Evolutionary conservation across 2,888 invertebrate species (phyloP), one percentile per base, ranked within the genome.

Genomic region (Luffia ferchaultella): DNA sequence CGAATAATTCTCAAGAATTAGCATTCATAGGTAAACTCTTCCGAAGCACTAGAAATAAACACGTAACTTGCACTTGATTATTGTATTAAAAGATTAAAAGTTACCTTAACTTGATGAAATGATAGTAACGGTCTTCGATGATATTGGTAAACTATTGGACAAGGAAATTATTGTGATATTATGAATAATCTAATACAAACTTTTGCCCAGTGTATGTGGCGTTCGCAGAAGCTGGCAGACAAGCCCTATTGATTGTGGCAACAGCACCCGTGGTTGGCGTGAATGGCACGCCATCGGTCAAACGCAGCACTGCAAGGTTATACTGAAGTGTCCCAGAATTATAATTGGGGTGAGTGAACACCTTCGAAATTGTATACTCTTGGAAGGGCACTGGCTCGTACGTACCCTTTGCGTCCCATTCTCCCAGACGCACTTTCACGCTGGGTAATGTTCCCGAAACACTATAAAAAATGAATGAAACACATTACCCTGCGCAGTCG

Each of bases 241-340:
- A 91, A 9, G 87, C 85, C 19, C 88, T 87, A 54, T 87, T 87
- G 16, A 91, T 85, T 0, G 88, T 88, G 1, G 80, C 67, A 1
- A 77, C 80, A 7, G 86, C 70, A 0, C 87, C 85, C n/a, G 54
- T 57, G 18, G 58, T 54, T 1, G 83, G 78, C 0, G 76, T 67
- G 7, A 89, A 63, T 0, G 86, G 84, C 16, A 90, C 87, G 0
- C 88, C 63, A 0, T 80, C 62, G 57, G 86, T 76, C n/a, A 97
- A 71, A 52, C 89, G 85, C 20, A 97, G 68, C 1, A 97, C 84
- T 1, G 95, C 95, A 40, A 97, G 85, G 66, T 96, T 93, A 64
- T 93, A 93, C 57, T 90, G 89, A 44, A 96, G 80, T 55, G 92
- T 93, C 50, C 80, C 84, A 0, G 88, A 71, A 63, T 91, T 90